A percentile compares a stretch with the other conserved stretches of the same genome.
Evolutionary conservation across 2,888 invertebrate genomes (phyloP).

Genomic region (Leucozona laternaria): DNA sequence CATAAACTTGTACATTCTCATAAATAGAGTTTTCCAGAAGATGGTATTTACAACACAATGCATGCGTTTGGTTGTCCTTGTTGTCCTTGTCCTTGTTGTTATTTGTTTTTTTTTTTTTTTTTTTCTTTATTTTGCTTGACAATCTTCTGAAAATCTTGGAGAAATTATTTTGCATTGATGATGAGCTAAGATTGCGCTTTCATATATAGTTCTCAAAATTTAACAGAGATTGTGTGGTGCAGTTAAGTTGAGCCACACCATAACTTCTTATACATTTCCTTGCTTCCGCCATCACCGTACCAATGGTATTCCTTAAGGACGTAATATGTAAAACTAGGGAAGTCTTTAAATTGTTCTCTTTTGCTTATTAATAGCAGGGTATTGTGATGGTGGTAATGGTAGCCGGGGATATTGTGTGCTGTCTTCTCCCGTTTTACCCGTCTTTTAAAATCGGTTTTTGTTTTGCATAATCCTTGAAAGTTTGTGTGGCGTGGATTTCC

Average conservation of each 20-base stretch:
- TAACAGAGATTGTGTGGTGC: constrained; percentile 50
- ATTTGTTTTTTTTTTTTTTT: constrained; percentile 4
- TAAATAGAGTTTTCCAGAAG: constrained; percentile 33
- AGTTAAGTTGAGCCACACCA: constrained; percentile 41
- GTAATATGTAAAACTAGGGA: constrained; percentile 37
- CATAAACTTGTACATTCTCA: background rate
- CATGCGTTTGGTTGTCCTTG: constrained; percentile 40
- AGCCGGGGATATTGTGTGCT: background rate
- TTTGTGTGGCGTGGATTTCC: background rate
- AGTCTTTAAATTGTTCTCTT: constrained; percentile 50
- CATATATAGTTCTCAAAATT: constrained; percentile 7
- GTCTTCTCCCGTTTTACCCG: background rate
- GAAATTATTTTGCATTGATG: constrained; percentile 54
- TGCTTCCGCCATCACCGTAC: background rate
- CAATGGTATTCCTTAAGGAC: constrained; percentile 1
- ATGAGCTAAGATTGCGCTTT: constrained; percentile 39
- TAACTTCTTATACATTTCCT: constrained; percentile 18
- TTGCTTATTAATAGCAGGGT: background rate
- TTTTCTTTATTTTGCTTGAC: constrained; percentile 13
- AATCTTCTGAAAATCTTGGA: constrained; percentile 51
- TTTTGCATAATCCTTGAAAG: constrained; percentile 7
- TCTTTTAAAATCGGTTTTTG: constrained; percentile 16
- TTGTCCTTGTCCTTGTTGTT: constrained; percentile 15
- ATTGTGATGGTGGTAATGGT: background rate
- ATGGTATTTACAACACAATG: constrained; percentile 16